Evolutionary conservation across 2,797 vertebrate species (phyloP), one percentile per base, ranked within the genome.

Genomic region (Catharus ustulatus): DNA sequence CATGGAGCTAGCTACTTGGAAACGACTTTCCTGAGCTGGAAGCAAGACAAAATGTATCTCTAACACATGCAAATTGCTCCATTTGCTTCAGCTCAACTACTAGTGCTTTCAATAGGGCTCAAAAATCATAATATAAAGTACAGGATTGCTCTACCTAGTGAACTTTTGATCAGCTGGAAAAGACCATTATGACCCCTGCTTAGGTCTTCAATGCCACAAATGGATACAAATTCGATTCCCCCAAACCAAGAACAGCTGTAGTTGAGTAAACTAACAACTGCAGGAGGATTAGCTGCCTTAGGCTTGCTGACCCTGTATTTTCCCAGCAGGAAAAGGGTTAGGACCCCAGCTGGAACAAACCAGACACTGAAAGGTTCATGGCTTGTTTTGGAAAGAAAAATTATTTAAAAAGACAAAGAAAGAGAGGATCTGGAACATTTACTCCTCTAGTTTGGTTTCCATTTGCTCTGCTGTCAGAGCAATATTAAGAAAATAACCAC

Each of bases 211-310:
- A 23, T 32, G 69, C 30, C 66, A 69, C 48, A 45, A 32, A 73
- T 2, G 11, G 49, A 59, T 51, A 79, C 3, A 23, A 49, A 57
- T 85, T 62, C 82, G 91, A 94, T 90, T 95, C 36, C 42, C 7
- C 29, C 61, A 90, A 76, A 92, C 23, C 72, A 81, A 59, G 72
- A 81, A 80, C 66, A 94, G 86, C 66, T 91, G 85, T 52, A 94
- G 76, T 19, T 64, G 63, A 93, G 69, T 62, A 73, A 90, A 91
- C 46, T 52, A 87, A 89, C 57, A 79, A 68, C 85, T 90, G 66
- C 54, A 73, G 42, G 27, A 93, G 73, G 80, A 95, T 91, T 91
- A 91, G 68, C 45, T 87, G 80, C 80, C 55, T 84, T n/a, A 58
- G 0, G 0, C 51, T 90, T 3, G 2, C 63, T 90, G 3, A 1